Evolutionary conservation across 2,797 vertebrate species (phyloP).

Genomic region (Muraenolepis orangiensis): DNA sequence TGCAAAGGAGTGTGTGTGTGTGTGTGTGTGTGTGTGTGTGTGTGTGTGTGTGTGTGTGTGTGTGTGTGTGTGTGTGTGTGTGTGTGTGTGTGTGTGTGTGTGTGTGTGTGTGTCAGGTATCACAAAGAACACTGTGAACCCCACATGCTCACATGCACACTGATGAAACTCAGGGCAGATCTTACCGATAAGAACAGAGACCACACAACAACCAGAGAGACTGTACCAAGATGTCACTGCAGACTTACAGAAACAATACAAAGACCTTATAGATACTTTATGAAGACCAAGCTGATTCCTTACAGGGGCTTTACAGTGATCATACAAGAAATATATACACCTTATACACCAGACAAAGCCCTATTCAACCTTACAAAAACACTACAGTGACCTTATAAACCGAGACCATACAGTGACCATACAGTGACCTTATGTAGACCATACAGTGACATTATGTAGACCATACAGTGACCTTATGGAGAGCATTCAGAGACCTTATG

Average conservation of each 20-base stretch:
- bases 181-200: conserved; percentile 47
- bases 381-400: too few relatives aligned
- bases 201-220: neutral
- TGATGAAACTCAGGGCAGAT: conserved; percentile 43
- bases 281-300: too few relatives aligned
- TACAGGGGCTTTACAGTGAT: too few relatives aligned
- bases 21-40: neutral
- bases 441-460: too few relatives aligned
- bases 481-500: too few relatives aligned
- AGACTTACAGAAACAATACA: neutral
- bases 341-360: too few relatives aligned
- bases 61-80: conserved; percentile 33
- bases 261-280: too few relatives aligned
- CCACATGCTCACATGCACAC: conserved; percentile 68
- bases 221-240: neutral
- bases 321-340: too few relatives aligned
- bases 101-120: conserved; percentile 71
- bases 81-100: neutral
- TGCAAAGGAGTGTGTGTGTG: conserved; percentile 56
- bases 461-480: too few relatives aligned
- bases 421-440: neutral
- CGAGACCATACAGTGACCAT: neutral
- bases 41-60: conserved; percentile 49
- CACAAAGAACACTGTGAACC: conserved; percentile 75
- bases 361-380: too few relatives aligned